Evolutionary conservation across 2,888 invertebrate genomes (phyloP), one percentile per base, ranked within the genome.

Genomic region (Microctonus hyperodae): DNA sequence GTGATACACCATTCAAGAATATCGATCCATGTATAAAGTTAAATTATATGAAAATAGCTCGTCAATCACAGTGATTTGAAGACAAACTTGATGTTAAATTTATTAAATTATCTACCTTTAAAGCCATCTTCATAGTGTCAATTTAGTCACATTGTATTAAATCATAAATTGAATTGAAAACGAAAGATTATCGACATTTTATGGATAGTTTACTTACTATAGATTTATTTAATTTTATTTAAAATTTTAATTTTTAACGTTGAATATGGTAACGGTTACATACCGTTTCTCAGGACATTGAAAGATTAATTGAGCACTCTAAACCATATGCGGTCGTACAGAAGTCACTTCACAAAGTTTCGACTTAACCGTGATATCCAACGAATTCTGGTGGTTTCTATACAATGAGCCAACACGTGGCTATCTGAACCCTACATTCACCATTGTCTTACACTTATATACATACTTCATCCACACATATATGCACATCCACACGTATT

Each of bases 391-490:
- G n/a, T n/a, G n/a, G 10, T 31, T n/a, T 16, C 22, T 9, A n/a
- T n/a, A 55, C 55, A 55, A 55, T 55, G 55, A 28, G 55, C 55
- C 55, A 55, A 55, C 55, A 55, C 55, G 55, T 55, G 53, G 28
- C 25, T 53, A 53, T 28, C 55, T 16, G 16, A 16, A 25, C 31
- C 23, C 23, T 10, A 22, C 23, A 16, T 5, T 44, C 40, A 16
- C n/a, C 31, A 55, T 31, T 28, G 55, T 55, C 31, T 28, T 20
- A 6, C 31, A 31, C 28, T 28, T 28, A 55, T 20, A 31, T n/a
- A 16, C 9, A 55, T 31, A 13, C n/a, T n/a, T n/a, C n/a, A n/a
- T n/a, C n/a, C 31, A 33, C 16, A n/a, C 28, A 20, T 16, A 44
- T 11, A 13, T 1, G 9, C 28, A 20, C 40, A 44, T 11, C 31